Evolutionary conservation across 92 coral and sea anemone species (phyloP), one percentile per base, ranked within the genome.

Genomic region (Zoanthus sansibaricus): DNA sequence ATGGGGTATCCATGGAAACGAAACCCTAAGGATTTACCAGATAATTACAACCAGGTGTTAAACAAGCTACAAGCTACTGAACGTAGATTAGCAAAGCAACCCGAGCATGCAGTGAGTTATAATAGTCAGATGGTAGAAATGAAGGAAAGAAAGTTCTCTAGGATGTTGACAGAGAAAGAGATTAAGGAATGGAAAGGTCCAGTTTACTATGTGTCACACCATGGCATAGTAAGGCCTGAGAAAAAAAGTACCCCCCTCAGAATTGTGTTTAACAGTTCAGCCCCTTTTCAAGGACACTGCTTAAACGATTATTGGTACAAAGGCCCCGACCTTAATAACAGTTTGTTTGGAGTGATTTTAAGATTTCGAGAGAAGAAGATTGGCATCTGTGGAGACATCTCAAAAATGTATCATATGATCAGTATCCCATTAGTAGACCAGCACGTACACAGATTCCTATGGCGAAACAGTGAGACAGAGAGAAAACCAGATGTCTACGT

Each of bases 241-340:
- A 37, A 37, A 37, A 37, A 37, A 4, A 37, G 42, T 37, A 37
- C 42, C 90, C 25, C 92, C n/a, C 49, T 87, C 4, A n/a, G 88
- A 12, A 91, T 83, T 56, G 91, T 91, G n/a, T 91, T 91, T 58
- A 91, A 88, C 71, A 88, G 89, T 58, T 83, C 91, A 17, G 91
- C 93, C 9, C 33, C 91, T 7, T 92, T 85, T 51, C n/a, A 91
- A n/a, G 91, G 88, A 12, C 93, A 91, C 76, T 16, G 73, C 17
- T 74, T 89, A 20, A 89, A 89, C 71, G 92, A 89, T 62, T 90
- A 90, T 48, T 86, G 93, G 93, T 67, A 61, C 64, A 90, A 90
- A 15, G 93, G 93, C 2, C 89, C 89, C 0, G 92, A 86, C 69
- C 45, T 89, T 6, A 33, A 79, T 1, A 90, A 61, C 75, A 83